Evolutionary conservation across 2,888 invertebrate species (phyloP).

Genomic region (Lordiphosa fenestrarum): DNA sequence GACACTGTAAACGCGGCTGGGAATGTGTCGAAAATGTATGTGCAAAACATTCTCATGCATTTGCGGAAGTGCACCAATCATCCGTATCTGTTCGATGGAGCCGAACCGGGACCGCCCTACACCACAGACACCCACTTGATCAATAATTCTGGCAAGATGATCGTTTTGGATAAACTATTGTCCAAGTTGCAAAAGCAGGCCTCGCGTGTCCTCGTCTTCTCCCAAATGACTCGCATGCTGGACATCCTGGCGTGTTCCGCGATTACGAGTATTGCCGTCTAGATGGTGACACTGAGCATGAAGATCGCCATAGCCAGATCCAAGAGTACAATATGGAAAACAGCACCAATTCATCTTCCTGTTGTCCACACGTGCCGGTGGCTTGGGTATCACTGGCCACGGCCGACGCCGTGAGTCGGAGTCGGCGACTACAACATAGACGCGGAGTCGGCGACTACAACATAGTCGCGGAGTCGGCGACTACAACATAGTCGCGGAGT

Average conservation of each 20-base stretch:
- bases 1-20: conserved; percentile 98
- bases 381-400: conserved; percentile 98
- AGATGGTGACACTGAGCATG: conserved; percentile 98
- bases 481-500: too few relatives aligned
- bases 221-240: conserved; percentile 98
- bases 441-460: too few relatives aligned
- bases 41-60: conserved; percentile 99
- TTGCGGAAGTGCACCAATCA: conserved; percentile 98
- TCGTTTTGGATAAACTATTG: conserved; percentile 95
- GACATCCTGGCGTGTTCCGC: conserved; percentile 95
- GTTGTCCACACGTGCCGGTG: conserved; percentile 99
- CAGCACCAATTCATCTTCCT: conserved; percentile 97
- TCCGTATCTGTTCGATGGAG: conserved; percentile 99
- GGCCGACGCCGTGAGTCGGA: conserved; percentile 99
- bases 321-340: conserved; percentile 95
- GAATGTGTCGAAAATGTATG: conserved; percentile 96
- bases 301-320: conserved; percentile 96
- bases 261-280: conserved; percentile 92
- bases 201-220: conserved; percentile 96
- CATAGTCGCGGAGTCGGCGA: too few relatives aligned
- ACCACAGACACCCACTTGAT: conserved; percentile 98
- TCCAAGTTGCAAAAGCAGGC: conserved; percentile 94
- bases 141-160: conserved; percentile 98
- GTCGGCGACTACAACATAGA: too few relatives aligned
- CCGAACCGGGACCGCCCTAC: conserved; percentile 98